phyloP scores from a whole-genome alignment of 2,113 vertebrate species.

The Chionis minor region DNA sequence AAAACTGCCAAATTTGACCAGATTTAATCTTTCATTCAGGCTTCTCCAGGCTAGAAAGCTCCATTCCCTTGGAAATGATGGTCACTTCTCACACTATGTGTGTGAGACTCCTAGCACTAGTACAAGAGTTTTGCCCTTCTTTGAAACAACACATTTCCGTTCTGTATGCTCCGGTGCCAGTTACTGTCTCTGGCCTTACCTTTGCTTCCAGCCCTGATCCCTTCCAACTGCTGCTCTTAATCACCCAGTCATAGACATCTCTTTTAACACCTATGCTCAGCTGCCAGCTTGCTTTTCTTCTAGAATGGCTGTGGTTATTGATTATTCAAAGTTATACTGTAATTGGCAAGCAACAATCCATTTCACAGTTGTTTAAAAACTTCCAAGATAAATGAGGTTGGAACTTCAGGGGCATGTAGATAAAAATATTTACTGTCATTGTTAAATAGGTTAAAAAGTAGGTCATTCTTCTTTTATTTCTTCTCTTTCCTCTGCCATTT shows the following conservation, averaged over 20 bases:
- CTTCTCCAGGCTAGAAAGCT: background rate
- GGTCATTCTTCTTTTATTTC: background rate
- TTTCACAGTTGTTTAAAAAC: conserved; percentile 3
- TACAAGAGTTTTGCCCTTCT: background rate
- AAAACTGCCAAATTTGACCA: background rate
- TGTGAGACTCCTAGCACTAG: background rate
- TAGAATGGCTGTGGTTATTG: background rate
- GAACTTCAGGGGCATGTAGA: background rate
- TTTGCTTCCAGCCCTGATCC: background rate
- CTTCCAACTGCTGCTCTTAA: background rate
- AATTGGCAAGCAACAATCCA: background rate
- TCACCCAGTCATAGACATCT: background rate
- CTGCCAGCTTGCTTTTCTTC: background rate
- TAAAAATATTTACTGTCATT: background rate
- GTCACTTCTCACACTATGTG: background rate
- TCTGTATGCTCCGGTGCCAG: background rate
- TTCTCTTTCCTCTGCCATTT: background rate
- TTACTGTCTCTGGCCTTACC: background rate
- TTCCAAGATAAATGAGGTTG: background rate
- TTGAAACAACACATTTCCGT: background rate
- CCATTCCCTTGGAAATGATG: background rate
- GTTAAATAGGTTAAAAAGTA: conserved; percentile 2
- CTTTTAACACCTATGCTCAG: background rate
- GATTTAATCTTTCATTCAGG: background rate
- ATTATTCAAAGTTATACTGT: background rate